Evolutionary conservation across 2,113 vertebrate genomes (phyloP).

Genomic region (Lagopus muta): DNA sequence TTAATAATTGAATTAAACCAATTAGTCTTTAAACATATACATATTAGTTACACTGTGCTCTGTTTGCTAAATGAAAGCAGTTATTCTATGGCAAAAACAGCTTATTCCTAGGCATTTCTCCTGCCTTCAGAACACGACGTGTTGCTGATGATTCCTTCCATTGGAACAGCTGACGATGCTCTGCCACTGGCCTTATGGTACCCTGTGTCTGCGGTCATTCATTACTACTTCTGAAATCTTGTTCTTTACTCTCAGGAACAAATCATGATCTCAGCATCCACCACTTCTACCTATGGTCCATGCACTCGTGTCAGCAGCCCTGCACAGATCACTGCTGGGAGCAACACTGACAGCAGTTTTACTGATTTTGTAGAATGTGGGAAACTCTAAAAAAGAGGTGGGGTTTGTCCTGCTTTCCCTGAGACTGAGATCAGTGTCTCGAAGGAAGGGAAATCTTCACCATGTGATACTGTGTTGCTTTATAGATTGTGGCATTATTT

Average conservation of each 20-base stretch:
- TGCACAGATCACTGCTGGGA: background rate
- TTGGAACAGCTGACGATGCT: background rate
- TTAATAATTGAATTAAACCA: background rate
- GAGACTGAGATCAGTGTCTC: background rate
- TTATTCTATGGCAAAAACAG: background rate
- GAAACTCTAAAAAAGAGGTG: background rate
- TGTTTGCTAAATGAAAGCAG: background rate
- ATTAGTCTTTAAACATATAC: background rate
- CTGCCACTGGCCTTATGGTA: background rate
- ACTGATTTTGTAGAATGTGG: background rate
- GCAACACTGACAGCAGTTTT: background rate
- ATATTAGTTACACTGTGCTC: background rate
- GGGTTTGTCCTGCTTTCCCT: background rate
- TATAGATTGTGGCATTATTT: background rate
- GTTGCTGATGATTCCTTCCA: background rate
- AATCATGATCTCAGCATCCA: background rate
- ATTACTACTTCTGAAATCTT: background rate
- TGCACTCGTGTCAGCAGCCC: background rate
- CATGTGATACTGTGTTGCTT: background rate
- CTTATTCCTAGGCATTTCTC: background rate
- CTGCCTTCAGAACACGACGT: background rate
- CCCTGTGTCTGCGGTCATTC: background rate
- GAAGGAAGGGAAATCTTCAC: background rate
- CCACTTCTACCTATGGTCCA: background rate
- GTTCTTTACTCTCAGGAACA: constrained; percentile 1